Evolutionary conservation across 2,797 vertebrate species (phyloP).

Genomic region (Erpetoichthys calabaricus): DNA sequence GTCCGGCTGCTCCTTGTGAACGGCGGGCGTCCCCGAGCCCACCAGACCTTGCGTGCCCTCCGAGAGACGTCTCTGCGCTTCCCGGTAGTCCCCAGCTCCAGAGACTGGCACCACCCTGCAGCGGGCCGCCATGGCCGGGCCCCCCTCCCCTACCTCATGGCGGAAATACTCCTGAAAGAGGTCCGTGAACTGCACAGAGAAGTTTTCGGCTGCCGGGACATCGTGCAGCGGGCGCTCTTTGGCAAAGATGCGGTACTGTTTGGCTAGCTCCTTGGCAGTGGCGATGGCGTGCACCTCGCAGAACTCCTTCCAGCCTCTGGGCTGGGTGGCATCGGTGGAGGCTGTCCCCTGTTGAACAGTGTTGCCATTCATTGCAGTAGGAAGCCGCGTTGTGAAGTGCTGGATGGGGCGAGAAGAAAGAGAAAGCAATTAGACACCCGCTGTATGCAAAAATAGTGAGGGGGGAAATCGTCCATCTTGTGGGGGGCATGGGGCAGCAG

Average conservation of each 20-base stretch:
- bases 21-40: constrained; percentile 23
- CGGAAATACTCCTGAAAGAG: constrained; percentile 88
- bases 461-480: background rate
- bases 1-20: constrained; percentile 37
- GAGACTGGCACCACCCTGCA: constrained; percentile 46
- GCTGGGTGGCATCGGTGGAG: constrained; percentile 33
- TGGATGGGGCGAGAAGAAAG: background rate
- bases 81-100: constrained; percentile 74
- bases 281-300: constrained; percentile 88
- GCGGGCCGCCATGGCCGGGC: constrained; percentile 44
- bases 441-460: background rate
- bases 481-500: too few relatives aligned
- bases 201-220: constrained; percentile 70
- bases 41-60: constrained; percentile 31
- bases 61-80: constrained; percentile 44
- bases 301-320: constrained; percentile 87
- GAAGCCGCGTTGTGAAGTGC: background rate
- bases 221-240: constrained; percentile 68
- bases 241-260: constrained; percentile 78
- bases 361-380: constrained; percentile 91
- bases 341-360: constrained; percentile 65
- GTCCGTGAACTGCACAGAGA: constrained; percentile 78
- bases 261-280: constrained; percentile 75
- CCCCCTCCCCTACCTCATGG: constrained; percentile 70
- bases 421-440: background rate